These are phyloP conservation scores for Flexamia atlantica DNA, from an alignment of 2,888 invertebrate genomes.

Conservation along the genomic window DNA sequence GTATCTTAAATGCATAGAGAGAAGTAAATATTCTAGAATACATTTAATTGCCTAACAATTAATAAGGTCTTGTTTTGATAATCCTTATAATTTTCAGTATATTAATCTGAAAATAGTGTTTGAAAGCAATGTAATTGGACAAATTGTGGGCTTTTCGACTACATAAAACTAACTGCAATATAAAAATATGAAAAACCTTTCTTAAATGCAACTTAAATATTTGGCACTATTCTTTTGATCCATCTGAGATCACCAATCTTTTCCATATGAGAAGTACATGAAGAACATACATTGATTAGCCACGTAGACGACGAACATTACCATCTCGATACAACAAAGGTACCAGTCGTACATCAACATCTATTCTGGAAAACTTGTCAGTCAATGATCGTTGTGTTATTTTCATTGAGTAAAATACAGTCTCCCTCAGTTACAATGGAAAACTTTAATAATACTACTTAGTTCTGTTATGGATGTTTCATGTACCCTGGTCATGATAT, in stretches of 20 bases:
- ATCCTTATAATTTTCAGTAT: background rate
- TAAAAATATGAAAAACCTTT: slow-evolving; percentile 7
- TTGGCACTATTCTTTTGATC: slow-evolving; percentile 29
- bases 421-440: slow-evolving; percentile 30
- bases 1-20: background rate
- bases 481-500: slow-evolving; percentile 30
- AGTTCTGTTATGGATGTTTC: slow-evolving; percentile 1
- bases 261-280: background rate
- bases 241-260: background rate
- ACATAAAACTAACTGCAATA: background rate
- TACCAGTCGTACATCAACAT: slow-evolving; percentile 10
- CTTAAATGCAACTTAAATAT: background rate
- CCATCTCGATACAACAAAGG: slow-evolving; percentile 16
- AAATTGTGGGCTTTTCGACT: background rate
- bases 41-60: background rate
- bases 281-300: background rate
- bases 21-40: background rate
- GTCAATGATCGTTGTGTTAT: slow-evolving; percentile 20
- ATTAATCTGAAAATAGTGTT: slow-evolving; percentile 8
- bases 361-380: slow-evolving; percentile 18
- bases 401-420: background rate
- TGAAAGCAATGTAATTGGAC: background rate
- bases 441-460: slow-evolving; percentile 31
- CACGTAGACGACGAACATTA: background rate
- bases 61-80: background rate